Evolutionary conservation across 1,140 invertebrate genomes (phyloP), one percentile per base, ranked within the genome.

Genomic region (Oreohelix idahoensis): DNA sequence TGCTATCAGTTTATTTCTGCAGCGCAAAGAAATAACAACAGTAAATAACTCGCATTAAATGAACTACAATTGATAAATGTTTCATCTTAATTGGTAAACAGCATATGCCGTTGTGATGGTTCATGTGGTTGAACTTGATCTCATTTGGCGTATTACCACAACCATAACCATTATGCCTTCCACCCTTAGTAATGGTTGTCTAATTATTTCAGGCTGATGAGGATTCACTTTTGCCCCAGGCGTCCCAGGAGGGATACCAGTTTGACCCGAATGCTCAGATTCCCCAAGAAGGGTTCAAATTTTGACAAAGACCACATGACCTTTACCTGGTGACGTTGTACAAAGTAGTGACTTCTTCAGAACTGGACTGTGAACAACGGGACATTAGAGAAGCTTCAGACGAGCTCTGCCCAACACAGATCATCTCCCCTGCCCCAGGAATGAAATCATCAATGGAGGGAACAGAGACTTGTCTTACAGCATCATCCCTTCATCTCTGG

Each of bases 261-360:
- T 98, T 98, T 93, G 96, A 97, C 93, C 95, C 96, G 35, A 95
- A 95, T 93, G 93, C 95, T 83, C 94, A 93, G 91, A 95, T 95
- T 90, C 95, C 96, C 81, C 95, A 95, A 88, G 95, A 96, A 89
- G 95, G 95, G 86, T 97, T 96, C 93, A 96, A 96, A 92, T 97
- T 97, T 85, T 91, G 90, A 91, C 84, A 83, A 77, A 66, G 13
- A 78, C 74, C 63, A 2, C 20, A 15, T 63, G 75, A 49, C n/a
- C 49, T 29, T 80, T 63, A 45, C 26, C n/a, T 42, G 29, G 49
- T 53, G 79, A 79, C 51, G 32, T 38, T 81, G 73, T 81, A 78
- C 53, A 80, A n/a, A 81, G 66, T 81, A 84, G 42, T 66, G 58
- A 66, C 53, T 53, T n/a, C 32, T n/a, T 73, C 23, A 75, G 51